phyloP scores from a whole-genome alignment of 2,888 invertebrate species.

The Diaperis boleti region DNA sequence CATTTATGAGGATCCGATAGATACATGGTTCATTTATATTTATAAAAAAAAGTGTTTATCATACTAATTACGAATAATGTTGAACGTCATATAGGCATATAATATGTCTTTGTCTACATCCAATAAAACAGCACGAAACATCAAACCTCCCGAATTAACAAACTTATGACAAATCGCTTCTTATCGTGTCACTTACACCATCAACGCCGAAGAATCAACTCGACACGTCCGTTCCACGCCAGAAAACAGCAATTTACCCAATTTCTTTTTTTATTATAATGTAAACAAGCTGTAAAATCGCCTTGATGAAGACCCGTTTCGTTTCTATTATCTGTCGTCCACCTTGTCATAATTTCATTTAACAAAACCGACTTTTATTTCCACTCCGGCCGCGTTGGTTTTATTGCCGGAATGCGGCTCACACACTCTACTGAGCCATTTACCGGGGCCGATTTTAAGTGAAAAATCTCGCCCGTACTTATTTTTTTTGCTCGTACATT shows the following conservation, averaged over 20 bases:
- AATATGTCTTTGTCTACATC: no score
- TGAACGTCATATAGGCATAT: no score
- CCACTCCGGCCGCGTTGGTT: neutral
- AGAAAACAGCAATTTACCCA: conserved; percentile 12
- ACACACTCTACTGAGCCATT: conserved; percentile 1
- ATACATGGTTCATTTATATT: no score
- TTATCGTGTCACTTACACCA: no score
- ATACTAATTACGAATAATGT: no score
- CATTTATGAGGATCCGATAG: no score
- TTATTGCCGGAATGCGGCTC: neutral
- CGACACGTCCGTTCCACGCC: no score
- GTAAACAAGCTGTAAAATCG: conserved; percentile 33
- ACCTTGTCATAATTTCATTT: conserved; percentile 33
- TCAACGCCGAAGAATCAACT: neutral
- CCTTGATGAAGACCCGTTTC: conserved; percentile 23
- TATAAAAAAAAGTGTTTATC: no score
- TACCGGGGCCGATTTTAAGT: conserved; percentile 4
- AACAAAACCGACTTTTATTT: conserved; percentile 3
- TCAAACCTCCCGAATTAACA: no score
- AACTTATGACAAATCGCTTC: no score
- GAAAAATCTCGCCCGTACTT: neutral
- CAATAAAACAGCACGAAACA: no score
- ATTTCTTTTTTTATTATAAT: conserved; percentile 22
- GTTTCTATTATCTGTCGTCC: conserved; percentile 18
- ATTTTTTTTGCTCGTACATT: conserved; percentile 36